Conservation (phyloP, 2,888 invertebrate genomes). For the Aradus depressus region DNA sequence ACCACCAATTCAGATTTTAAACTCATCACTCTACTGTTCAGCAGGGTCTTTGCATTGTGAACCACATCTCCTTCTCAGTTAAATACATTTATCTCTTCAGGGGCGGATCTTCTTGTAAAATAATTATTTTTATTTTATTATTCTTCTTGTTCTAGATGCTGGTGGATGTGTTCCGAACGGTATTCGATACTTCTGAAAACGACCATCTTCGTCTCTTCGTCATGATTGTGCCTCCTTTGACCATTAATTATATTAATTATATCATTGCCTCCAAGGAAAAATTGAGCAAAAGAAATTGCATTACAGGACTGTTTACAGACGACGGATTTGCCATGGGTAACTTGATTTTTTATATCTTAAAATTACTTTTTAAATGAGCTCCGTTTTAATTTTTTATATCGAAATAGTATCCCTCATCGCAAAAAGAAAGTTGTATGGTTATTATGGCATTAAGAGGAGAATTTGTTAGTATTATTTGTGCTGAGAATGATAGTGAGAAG, state of each 20-base stretch:
- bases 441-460: no score
- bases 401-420: background rate
- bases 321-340: slow-evolving; percentile 95
- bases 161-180: slow-evolving; percentile 68
- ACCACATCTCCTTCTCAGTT: no score
- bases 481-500: no score
- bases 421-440: no score
- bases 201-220: slow-evolving; percentile 71
- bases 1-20: no score
- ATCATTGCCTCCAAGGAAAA: slow-evolving; percentile 85
- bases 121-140: slow-evolving; percentile 11
- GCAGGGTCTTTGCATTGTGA: no score
- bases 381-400: background rate
- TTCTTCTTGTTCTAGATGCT: slow-evolving; percentile 45
- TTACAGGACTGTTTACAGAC: slow-evolving; percentile 85
- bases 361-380: background rate
- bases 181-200: slow-evolving; percentile 50
- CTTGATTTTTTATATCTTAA: slow-evolving; percentile 30
- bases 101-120: background rate
- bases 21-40: no score
- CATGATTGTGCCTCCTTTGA: slow-evolving; percentile 84
- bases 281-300: slow-evolving; percentile 73
- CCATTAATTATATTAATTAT: slow-evolving; percentile 89
- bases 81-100: background rate
- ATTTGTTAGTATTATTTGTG: no score